Evolutionary conservation across 1,140 invertebrate species (phyloP).

Genomic region (Ostrea edulis): DNA sequence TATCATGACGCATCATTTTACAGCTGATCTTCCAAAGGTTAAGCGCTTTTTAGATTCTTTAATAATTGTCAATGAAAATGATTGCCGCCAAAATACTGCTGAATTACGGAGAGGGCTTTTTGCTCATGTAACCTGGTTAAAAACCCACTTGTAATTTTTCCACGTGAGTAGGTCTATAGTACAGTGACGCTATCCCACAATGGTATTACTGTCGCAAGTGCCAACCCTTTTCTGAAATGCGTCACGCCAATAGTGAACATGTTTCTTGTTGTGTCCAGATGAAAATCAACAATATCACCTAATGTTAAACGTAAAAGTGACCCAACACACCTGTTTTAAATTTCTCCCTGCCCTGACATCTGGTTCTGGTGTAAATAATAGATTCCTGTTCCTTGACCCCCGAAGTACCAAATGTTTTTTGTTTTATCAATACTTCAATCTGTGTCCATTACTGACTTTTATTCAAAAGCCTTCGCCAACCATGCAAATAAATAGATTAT

Average conservation of each 20-base stretch:
- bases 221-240: background rate
- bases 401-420: constrained; percentile 26
- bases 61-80: background rate
- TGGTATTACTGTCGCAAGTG: background rate
- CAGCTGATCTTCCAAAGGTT: background rate
- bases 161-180: background rate
- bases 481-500: background rate
- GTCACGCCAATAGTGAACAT: background rate
- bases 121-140: constrained; percentile 3
- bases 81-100: background rate
- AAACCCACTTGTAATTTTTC: background rate
- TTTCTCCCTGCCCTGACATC: background rate
- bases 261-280: constrained; percentile 7
- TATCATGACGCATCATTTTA: background rate
- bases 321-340: constrained; percentile 13
- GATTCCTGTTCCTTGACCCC: background rate
- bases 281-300: constrained; percentile 24
- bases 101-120: background rate
- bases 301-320: background rate
- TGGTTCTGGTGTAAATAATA: background rate
- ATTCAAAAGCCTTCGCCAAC: background rate
- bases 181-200: background rate
- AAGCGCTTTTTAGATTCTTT: background rate
- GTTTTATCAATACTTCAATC: constrained; percentile 14
- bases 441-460: background rate